Base-by-base conservation (phyloP, 2,113 vertebrate species). In the Pionites leucogaster region DNA sequence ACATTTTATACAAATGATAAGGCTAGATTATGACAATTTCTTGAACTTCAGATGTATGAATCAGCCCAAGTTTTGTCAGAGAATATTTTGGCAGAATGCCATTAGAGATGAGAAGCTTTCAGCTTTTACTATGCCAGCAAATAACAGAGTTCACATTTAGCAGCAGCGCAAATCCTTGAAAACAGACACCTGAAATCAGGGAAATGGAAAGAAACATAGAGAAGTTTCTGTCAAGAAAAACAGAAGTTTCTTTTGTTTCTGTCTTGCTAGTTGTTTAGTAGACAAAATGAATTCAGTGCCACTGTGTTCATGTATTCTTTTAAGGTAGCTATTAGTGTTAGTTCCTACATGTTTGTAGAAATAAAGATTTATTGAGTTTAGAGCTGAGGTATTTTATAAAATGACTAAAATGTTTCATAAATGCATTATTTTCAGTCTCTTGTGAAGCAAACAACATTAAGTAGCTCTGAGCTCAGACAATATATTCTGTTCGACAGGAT, bases 31-130 rank as follows among this genome's bases (percentile, higher is more conserved):
- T 55, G 65, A 85, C 42, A 90, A 90, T 87, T 95, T 87, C 49
- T 83, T 89, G 77, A 86, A 92, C 52, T 84, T 92, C 42, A 76
- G 47, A 82, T 93, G 72, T 96, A 35, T 92, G 93, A 95, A 81
- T 93, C 81, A 86, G 86, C 44, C 53, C 69, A 80, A 63, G 46
- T 94, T 96, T 94, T 92, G 47, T 82, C 74, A 87, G 68, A 82
- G 71, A 77, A 52, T 92, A 77, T 90, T 92, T 94, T 94, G 94
- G 86, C 86, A 90, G 50, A 77, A 92, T 83, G 79, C 76, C 68
- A 67, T 74, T 68, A 47, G 74, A 92, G 63, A 86, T 89, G 77
- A 93, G 94, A 92, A n/a, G 22, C 24, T 88, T 96, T 92, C 76
- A 76, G 80, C 72, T 95, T 96, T 89, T 47, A 75, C 86, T 80